These are phyloP conservation scores for Drosophila orosa DNA, from an alignment of 1,140 invertebrate genomes.

Conservation along the genomic window DNA sequence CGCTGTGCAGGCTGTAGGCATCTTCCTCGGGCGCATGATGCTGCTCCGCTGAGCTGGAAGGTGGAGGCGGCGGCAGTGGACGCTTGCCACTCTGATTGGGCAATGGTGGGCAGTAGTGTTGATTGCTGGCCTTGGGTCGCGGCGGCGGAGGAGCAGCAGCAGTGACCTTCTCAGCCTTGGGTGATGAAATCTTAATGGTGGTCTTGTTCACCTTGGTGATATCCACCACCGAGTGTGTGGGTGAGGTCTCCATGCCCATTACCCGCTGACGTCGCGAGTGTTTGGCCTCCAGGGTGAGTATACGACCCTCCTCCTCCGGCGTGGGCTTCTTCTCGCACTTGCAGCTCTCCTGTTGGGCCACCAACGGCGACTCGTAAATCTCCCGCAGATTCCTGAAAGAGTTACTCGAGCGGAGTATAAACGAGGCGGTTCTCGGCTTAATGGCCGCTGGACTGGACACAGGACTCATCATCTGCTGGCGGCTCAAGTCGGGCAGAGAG, in stretches of 20 bases:
- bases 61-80: slow-evolving; percentile 67
- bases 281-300: slow-evolving; percentile 87
- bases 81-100: slow-evolving; percentile 34
- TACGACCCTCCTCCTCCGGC: slow-evolving; percentile 85
- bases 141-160: neutral
- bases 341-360: slow-evolving; percentile 73
- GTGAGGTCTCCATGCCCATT: slow-evolving; percentile 85
- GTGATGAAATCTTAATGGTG: slow-evolving; percentile 72
- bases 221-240: slow-evolving; percentile 83
- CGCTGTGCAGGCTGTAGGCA: slow-evolving; percentile 74
- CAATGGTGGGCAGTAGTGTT: slow-evolving; percentile 64
- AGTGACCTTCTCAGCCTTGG: slow-evolving; percentile 46
- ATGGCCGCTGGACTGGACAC: slow-evolving; percentile 12
- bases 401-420: slow-evolving; percentile 67
- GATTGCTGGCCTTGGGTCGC: slow-evolving; percentile 50
- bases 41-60: slow-evolving; percentile 11
- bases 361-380: slow-evolving; percentile 88
- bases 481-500: slow-evolving; percentile 77
- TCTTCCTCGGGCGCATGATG: slow-evolving; percentile 63
- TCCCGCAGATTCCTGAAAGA: slow-evolving; percentile 86
- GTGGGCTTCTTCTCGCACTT: slow-evolving; percentile 52
- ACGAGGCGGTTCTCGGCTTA: slow-evolving; percentile 62
- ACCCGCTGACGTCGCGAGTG: slow-evolving; percentile 88
- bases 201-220: slow-evolving; percentile 63
- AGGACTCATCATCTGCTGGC: slow-evolving; percentile 23